These are phyloP conservation scores for Larimichthys polyactis DNA, from an alignment of 2,113 vertebrate genomes.

Conservation along the genomic window DNA sequence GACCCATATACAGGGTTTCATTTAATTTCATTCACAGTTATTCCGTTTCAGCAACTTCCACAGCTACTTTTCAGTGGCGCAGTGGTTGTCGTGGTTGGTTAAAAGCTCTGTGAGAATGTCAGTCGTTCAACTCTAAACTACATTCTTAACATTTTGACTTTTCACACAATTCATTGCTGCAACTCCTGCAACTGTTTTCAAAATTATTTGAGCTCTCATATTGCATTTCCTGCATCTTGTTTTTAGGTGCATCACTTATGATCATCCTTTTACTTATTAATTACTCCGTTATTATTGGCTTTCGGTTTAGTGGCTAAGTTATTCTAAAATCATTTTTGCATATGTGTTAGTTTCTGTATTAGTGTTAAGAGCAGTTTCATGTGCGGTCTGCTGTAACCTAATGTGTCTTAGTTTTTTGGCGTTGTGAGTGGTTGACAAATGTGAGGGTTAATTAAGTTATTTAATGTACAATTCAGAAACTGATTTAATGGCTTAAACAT, in stretches of 20 bases:
- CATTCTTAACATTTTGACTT: no score
- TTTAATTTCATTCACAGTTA: no score
- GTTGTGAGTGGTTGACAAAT: not conserved
- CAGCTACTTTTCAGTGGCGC: no score
- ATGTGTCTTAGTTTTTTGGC: not conserved
- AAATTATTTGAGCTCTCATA: no score
- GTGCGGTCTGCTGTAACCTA: not conserved
- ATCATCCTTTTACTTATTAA: not conserved
- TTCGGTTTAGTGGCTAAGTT: not conserved
- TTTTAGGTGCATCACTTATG: not conserved
- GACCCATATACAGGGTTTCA: no score
- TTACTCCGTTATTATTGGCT: not conserved
- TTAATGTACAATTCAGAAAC: not conserved
- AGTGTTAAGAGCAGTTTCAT: not conserved
- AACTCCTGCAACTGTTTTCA: no score
- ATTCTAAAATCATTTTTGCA: not conserved
- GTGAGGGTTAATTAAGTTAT: not conserved
- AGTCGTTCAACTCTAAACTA: no score
- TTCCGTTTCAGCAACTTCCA: no score
- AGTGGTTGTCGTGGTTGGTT: no score
- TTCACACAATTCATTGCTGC: no score
- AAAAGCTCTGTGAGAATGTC: no score
- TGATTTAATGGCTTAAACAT: not conserved
- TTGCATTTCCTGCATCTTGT: not conserved
- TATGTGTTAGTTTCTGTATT: not conserved